phyloP scores from a whole-genome alignment of 2,888 invertebrate species.

The Oscheius onirici region DNA sequence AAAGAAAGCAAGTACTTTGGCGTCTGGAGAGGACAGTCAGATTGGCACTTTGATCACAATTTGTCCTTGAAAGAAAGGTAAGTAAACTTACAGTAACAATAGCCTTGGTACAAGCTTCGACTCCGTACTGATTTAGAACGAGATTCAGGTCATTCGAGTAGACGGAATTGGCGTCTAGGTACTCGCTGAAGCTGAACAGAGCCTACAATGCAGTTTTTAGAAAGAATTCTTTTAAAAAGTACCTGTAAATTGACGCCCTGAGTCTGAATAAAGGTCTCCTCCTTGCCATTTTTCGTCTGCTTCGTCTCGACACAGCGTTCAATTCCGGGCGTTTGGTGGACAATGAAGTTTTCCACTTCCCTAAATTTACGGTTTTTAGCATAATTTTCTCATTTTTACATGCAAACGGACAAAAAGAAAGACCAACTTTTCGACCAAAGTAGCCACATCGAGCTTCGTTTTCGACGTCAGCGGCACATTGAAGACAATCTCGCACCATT shows the following conservation, averaged over 20 bases:
- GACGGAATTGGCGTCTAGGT: conserved; percentile 77
- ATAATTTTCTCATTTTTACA: no score
- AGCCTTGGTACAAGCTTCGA: conserved; percentile 91
- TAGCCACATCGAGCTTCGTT: conserved; percentile 82
- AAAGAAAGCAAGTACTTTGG: conserved; percentile 4
- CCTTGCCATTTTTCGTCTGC: conserved; percentile 71
- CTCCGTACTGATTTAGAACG: conserved; percentile 86
- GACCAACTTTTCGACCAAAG: conserved; percentile 77
- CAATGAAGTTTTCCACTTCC: conserved; percentile 76
- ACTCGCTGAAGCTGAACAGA: conserved; percentile 84
- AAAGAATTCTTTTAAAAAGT: not conserved
- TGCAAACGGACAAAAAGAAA: not conserved
- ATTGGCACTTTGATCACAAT: no score
- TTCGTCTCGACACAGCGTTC: conserved; percentile 84
- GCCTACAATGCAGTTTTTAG: conserved; percentile 75
- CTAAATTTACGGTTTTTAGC: no score
- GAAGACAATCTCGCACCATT: conserved; percentile 87
- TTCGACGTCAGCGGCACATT: conserved; percentile 73
- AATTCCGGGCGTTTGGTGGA: conserved; percentile 83
- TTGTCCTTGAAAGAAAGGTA: no score
- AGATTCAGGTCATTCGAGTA: conserved; percentile 94
- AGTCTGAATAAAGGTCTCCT: conserved; percentile 80
- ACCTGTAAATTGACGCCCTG: conserved; percentile 89
- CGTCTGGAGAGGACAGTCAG: no score
- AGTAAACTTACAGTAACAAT: conserved; percentile 81